Base-by-base conservation (phyloP, 2,113 vertebrate species). In the Nipponia nippon region DNA sequence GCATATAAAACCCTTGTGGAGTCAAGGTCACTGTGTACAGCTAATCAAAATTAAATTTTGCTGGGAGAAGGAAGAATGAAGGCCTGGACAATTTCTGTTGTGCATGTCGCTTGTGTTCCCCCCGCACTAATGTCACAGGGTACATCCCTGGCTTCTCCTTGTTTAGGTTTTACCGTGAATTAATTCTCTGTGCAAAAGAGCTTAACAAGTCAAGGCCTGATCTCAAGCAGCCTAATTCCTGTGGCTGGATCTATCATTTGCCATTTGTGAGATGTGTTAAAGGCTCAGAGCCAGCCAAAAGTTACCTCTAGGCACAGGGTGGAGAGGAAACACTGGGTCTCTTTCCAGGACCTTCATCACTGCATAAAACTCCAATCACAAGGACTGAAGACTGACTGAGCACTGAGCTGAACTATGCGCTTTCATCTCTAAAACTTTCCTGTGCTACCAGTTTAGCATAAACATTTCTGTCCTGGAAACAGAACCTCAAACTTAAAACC, bases 51-150 rank as follows among this genome's bases (percentile, higher is more conserved):
- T 40, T 36, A 53, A 62, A 26, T 83, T 81, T 73, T 89, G 20
- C 69, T 87, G 44, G 61, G 58, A 84, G 30, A 86, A 85, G 66
- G 52, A 78, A 44, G 26, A 89, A 70, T 8, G 13, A 78, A 66
- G 49, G 73, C 62, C 46, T 36, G 56, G 10, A 9, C 16, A 38
- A 23, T 59, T 59, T 56, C 36, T 90, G 62, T 65, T 77, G n/a
- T 88, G 42, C 13, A 3, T 21, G 17, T 56, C 0, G 0, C 30
- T 83, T 0, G 0, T 53, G 52, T 10, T 84, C 30, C 36, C 25
- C 11, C 27, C 1, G 1, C 13, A 17, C 21, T 63, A 13, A 23
- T 8, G 15, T 76, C 30, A 10, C 13, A 72, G 46, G 34, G 40
- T 72, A 58, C 53, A 42, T 76, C 34, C 7, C 25, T 79, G 56